Evolutionary conservation across 2,113 vertebrate genomes (phyloP).

Genomic region (Xiphias gladius): DNA sequence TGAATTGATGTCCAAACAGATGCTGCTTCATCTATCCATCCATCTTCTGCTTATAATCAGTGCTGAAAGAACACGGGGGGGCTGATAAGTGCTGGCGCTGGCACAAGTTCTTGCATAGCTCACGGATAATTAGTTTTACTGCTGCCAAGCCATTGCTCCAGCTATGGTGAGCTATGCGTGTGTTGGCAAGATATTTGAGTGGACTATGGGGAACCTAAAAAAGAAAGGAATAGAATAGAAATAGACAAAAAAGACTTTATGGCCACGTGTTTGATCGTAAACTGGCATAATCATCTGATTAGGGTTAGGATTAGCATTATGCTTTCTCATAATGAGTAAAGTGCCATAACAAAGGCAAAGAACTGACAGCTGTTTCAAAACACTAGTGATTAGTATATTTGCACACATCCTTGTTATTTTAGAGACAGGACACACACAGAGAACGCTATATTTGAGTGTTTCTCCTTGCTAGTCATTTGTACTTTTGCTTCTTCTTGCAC

Average conservation of each 20-base stretch:
- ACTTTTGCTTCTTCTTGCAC: background rate
- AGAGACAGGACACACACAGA: background rate
- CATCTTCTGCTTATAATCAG: slow-evolving; percentile 28
- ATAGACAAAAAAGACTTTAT: background rate
- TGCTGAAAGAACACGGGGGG: slow-evolving; percentile 26
- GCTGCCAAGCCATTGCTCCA: slow-evolving; percentile 51
- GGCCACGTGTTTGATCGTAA: background rate
- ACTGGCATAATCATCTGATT: background rate
- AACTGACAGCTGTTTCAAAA: background rate
- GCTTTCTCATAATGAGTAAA: background rate
- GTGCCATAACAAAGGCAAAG: background rate
- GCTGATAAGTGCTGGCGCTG: slow-evolving; percentile 34
- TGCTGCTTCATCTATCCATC: slow-evolving; percentile 23
- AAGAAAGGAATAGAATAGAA: background rate
- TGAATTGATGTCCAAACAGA: slow-evolving; percentile 28
- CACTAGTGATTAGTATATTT: no score
- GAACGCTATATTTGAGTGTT: background rate
- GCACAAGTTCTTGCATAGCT: slow-evolving; percentile 51
- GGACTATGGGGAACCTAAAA: slow-evolving; percentile 9
- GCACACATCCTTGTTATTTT: background rate
- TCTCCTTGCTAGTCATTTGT: background rate
- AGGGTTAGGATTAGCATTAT: background rate
- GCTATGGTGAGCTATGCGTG: slow-evolving; percentile 23
- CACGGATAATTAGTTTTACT: slow-evolving; percentile 60
- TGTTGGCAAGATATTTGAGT: slow-evolving; percentile 42